Conservation (phyloP, 2,113 vertebrate genomes). For the Morone chrysops region DNA sequence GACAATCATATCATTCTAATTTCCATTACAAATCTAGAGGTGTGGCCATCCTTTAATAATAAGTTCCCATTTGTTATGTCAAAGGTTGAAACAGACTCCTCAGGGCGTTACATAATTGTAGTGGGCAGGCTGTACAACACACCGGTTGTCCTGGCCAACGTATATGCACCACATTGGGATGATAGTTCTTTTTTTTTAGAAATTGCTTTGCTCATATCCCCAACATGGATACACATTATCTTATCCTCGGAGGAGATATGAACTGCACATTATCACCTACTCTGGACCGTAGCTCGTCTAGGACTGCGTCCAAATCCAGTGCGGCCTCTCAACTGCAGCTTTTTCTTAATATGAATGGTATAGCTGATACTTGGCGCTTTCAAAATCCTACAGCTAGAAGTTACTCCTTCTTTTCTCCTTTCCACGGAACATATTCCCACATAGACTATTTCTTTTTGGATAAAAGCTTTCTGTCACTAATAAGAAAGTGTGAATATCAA, state of each 20-base stretch:
- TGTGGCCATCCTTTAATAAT: conserved; percentile 11
- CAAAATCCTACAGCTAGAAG: too few species aligned
- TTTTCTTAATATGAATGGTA: too few species aligned
- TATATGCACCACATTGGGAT: not conserved
- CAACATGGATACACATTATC: conserved; percentile 25
- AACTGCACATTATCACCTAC: too few species aligned
- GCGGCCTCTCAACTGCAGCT: too few species aligned
- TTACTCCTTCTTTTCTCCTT: too few species aligned
- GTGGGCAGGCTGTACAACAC: conserved; percentile 21
- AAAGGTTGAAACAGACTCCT: conserved; percentile 26
- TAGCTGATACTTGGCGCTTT: too few species aligned
- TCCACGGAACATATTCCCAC: too few species aligned
- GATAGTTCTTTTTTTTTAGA: conserved; percentile 22
- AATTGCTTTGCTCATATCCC: conserved; percentile 6
- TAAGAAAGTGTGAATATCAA: too few species aligned
- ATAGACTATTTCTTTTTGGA: too few species aligned
- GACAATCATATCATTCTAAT: conserved; percentile 21
- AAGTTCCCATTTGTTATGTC: conserved; percentile 32
- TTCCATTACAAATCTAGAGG: conserved; percentile 16
- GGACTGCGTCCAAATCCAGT: too few species aligned
- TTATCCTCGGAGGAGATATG: not conserved
- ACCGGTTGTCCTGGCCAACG: conserved; percentile 10
- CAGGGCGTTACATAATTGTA: conserved; percentile 26
- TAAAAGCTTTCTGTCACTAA: too few species aligned
- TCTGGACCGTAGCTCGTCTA: too few species aligned